These are phyloP conservation scores for Gnathonemus longibarbis DNA, from an alignment of 2,113 vertebrate species.

Conservation along the genomic window DNA sequence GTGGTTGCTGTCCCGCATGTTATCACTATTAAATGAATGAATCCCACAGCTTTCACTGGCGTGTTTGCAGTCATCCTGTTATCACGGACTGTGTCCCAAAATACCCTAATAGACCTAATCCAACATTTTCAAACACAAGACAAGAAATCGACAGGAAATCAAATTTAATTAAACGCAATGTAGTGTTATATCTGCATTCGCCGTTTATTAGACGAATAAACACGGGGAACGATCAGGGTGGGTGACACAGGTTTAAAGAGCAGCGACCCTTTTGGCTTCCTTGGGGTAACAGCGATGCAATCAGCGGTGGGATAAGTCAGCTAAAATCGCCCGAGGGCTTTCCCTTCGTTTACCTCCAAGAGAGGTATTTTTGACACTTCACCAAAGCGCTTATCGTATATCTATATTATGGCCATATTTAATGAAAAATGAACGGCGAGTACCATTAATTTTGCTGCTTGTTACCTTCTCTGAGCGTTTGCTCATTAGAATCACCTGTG, in stretches of 20 bases:
- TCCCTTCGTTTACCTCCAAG: not conserved
- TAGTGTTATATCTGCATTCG: not conserved
- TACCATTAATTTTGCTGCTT: not conserved
- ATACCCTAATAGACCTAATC: not conserved
- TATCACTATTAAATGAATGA: not conserved
- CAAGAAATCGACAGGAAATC: not conserved
- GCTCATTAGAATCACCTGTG: slow-evolving; percentile 28
- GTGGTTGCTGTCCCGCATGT: not conserved
- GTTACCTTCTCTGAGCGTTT: not conserved
- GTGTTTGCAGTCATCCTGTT: not conserved
- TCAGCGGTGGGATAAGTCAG: not conserved
- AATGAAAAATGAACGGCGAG: not conserved
- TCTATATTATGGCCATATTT: not conserved
- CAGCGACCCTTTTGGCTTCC: not conserved
- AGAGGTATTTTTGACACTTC: not conserved
- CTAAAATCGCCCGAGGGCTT: not conserved
- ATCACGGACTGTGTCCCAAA: not conserved
- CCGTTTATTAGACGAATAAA: not conserved
- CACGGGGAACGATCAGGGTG: not conserved
- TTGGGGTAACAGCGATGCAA: not conserved
- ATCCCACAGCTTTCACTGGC: not conserved
- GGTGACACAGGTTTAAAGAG: not conserved
- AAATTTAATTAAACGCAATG: not conserved
- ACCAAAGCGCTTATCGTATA: not conserved
- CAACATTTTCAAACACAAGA: not conserved